Conservation (phyloP, 2,113 vertebrate genomes). For the Suricata suricatta region DNA sequence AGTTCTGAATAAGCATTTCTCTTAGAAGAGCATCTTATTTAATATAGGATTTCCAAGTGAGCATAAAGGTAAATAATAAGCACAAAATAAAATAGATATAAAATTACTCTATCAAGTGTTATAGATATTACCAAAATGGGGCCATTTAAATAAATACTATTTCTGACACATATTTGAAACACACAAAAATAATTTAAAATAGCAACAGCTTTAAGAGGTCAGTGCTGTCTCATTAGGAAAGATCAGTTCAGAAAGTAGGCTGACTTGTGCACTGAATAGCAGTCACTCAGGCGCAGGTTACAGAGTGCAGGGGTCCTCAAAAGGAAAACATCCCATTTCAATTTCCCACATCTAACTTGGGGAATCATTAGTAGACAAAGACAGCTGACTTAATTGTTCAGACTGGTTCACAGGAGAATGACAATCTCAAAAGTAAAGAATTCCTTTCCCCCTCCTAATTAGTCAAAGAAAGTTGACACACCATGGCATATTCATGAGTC, state of each 20-base stretch:
- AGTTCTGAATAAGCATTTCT: not conserved
- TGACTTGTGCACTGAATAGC: not conserved
- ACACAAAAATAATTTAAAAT: slow-evolving; percentile 45
- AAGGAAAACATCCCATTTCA: slow-evolving; percentile 35
- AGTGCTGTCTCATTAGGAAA: slow-evolving; percentile 18
- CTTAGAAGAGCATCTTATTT: not conserved
- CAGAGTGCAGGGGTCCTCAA: not conserved
- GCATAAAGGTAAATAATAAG: slow-evolving; percentile 23
- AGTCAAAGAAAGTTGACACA: slow-evolving; percentile 69
- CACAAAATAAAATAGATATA: slow-evolving; percentile 30
- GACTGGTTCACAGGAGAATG: slow-evolving; percentile 54
- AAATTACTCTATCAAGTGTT: not conserved
- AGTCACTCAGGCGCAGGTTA: not conserved
- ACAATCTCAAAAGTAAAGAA: slow-evolving; percentile 56
- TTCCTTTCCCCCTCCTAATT: slow-evolving; percentile 55
- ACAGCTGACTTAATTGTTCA: slow-evolving; percentile 66
- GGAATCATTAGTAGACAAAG: slow-evolving; percentile 49
- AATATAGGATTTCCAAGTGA: slow-evolving; percentile 17
- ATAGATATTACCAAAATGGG: not conserved
- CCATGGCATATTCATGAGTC: slow-evolving; percentile 70
- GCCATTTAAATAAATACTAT: slow-evolving; percentile 25
- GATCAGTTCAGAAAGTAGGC: slow-evolving; percentile 11
- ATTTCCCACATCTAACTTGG: not conserved
- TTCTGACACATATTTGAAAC: not conserved
- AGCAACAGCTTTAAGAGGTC: not conserved